Evolutionary conservation across 1,140 invertebrate species (phyloP), one percentile per base, ranked within the genome.

Genomic region (Scaptomyza pallida): DNA sequence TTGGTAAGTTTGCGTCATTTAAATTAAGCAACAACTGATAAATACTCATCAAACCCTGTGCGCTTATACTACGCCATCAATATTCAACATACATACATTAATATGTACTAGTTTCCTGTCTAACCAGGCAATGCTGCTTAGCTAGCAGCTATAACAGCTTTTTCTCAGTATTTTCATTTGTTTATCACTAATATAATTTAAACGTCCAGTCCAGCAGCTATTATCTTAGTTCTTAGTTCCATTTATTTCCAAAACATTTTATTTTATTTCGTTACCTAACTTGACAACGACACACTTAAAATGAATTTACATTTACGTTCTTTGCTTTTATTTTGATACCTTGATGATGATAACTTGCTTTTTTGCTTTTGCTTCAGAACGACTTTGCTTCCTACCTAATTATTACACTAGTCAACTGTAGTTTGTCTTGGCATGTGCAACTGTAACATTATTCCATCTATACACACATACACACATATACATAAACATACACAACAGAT

Each of bases 1-100:
- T 83, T 71, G 79, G 79, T 83, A 83, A 83, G 79, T 83, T 83
- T 69, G 62, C 60, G 79, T 69, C 62, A 57, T 85, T n/a, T 63
- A 47, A 63, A 56, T 17, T 50, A 64, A 56, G 44, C 23, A 10
- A 69, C n/a, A n/a, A 55, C 50, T 44, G 44, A 55, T 56, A 48
- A 70, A 56, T 23, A 56, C n/a, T 56, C 43, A 60, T 56, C 15
- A 35, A 48, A 41, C 13, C 37, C 21, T 52, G 33, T 40, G 35
- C 33, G 15, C 50, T 40, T 52, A 52, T 50, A 15, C 3, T 40
- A 62, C 50, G 48, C 21, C 23, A 52, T 41, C 47, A 69, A 52
- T 69, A 48, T 62, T 57, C 21, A 65, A 65, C 10, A 19, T 59
- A 62, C 33, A 21, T 21, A 21, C 4, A 21, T 21, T n/a, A n/a